These are phyloP conservation scores for Drosophila meridionalis DNA, from an alignment of 2,888 invertebrate species.

Conservation along the genomic window DNA sequence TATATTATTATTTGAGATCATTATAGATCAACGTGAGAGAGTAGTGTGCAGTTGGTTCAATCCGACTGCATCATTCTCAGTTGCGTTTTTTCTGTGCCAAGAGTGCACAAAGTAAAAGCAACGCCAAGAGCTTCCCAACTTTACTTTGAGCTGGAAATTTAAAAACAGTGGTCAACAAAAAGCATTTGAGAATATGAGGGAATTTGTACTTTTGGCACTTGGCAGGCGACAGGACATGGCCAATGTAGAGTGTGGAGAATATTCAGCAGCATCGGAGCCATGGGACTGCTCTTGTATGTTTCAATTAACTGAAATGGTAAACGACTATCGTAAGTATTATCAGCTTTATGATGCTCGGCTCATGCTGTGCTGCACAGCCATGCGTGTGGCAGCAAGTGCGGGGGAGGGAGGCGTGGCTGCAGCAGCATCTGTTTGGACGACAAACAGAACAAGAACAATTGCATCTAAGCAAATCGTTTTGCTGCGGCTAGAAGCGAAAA, in stretches of 20 bases:
- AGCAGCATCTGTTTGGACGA: constrained; percentile 8
- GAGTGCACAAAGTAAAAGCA: constrained; percentile 35
- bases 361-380: constrained; percentile 30
- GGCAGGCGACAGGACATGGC: constrained; percentile 17
- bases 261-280: constrained; percentile 6
- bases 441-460: constrained; percentile 37
- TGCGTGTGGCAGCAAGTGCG: constrained; percentile 20
- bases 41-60: background rate
- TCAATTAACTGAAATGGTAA: constrained; percentile 76
- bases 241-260: constrained; percentile 16
- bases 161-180: constrained; percentile 32
- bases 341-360: constrained; percentile 47
- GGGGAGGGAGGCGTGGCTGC: background rate
- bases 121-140: constrained; percentile 36
- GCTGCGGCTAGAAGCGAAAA: constrained; percentile 42
- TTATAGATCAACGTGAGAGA: background rate
- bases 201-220: constrained; percentile 24
- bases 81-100: background rate
- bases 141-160: constrained; percentile 49
- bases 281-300: constrained; percentile 40
- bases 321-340: constrained; percentile 74
- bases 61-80: background rate
- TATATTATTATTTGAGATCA: background rate
- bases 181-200: constrained; percentile 22
- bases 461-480: constrained; percentile 71